A percentile compares a stretch with the other conserved stretches of the same genome.
phyloP scores from a whole-genome alignment of 2,797 vertebrate species.

The Amphiprion clarkii region DNA sequence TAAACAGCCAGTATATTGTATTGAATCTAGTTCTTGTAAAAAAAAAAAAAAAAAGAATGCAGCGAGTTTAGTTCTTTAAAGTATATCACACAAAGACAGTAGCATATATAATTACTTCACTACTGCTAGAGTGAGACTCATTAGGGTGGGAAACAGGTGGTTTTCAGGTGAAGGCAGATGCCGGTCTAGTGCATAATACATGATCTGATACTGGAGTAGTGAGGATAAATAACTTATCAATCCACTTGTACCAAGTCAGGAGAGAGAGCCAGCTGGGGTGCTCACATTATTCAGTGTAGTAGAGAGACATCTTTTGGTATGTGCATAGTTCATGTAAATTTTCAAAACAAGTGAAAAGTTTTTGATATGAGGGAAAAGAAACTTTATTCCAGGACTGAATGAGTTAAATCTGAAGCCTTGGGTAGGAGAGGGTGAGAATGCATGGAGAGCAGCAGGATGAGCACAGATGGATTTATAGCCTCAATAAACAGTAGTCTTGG shows the following conservation, averaged over 20 bases:
- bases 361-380: conserved; percentile 9
- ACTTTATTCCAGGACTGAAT: not conserved
- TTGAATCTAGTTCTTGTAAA: not conserved
- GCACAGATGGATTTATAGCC: conserved; percentile 73
- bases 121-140: conserved; percentile 10
- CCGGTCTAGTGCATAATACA: conserved; percentile 74
- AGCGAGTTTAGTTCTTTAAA: not conserved
- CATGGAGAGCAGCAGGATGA: conserved; percentile 27
- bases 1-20: not conserved
- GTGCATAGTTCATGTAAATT: not conserved
- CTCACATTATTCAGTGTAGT: conserved; percentile 19
- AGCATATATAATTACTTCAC: not conserved
- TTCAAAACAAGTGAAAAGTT: conserved; percentile 24
- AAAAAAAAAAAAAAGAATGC: too few species aligned
- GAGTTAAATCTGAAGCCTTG: conserved; percentile 30
- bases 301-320: not conserved
- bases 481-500: conserved; percentile 71
- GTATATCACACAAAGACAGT: not conserved
- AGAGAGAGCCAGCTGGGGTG: conserved; percentile 18
- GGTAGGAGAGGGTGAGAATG: conserved; percentile 23
- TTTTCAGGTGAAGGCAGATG: conserved; percentile 72
- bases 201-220: conserved; percentile 79
- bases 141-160: conserved; percentile 72
- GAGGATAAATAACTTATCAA: conserved; percentile 72
- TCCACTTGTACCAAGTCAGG: conserved; percentile 35